Conservation (phyloP, 2,888 invertebrate species). For the Eustalomyia histrio region DNA sequence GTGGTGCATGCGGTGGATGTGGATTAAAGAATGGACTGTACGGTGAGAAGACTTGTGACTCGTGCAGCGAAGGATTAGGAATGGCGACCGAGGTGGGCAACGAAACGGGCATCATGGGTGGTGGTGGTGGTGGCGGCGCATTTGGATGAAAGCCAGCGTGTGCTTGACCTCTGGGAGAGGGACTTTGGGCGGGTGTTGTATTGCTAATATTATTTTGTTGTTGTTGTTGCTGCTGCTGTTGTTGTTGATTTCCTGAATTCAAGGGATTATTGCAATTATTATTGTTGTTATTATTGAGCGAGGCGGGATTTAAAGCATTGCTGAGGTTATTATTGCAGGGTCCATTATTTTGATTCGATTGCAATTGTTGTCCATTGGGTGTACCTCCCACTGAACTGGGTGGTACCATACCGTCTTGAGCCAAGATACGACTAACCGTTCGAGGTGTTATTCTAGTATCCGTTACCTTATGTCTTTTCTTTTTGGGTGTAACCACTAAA, state of each 20-base stretch:
- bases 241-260: conserved; percentile 71
- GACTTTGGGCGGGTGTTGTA: conserved; percentile 81
- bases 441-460: conserved; percentile 95
- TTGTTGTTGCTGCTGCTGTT: conserved; percentile 56
- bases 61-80: conserved; percentile 96
- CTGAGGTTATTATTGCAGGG: conserved; percentile 62
- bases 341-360: conserved; percentile 77
- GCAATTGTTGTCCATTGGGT: conserved; percentile 72
- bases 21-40: conserved; percentile 93
- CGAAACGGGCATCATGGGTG: conserved; percentile 92
- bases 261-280: conserved; percentile 72
- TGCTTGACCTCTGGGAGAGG: conserved; percentile 85
- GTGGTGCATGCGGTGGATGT: conserved; percentile 79
- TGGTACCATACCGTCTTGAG: conserved; percentile 88
- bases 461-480: conserved; percentile 98
- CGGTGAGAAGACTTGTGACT: conserved; percentile 95
- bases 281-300: conserved; percentile 64
- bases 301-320: conserved; percentile 80
- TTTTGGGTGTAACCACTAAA: conserved; percentile 96
- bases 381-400: conserved; percentile 79
- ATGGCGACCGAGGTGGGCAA: conserved; percentile 97
- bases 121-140: conserved; percentile 84
- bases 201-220: conserved; percentile 67
- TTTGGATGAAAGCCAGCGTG: conserved; percentile 75
- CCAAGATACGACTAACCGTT: conserved; percentile 92